These are phyloP conservation scores for Diplazon laetatorius DNA, from an alignment of 2,888 invertebrate species.

Conservation along the genomic window DNA sequence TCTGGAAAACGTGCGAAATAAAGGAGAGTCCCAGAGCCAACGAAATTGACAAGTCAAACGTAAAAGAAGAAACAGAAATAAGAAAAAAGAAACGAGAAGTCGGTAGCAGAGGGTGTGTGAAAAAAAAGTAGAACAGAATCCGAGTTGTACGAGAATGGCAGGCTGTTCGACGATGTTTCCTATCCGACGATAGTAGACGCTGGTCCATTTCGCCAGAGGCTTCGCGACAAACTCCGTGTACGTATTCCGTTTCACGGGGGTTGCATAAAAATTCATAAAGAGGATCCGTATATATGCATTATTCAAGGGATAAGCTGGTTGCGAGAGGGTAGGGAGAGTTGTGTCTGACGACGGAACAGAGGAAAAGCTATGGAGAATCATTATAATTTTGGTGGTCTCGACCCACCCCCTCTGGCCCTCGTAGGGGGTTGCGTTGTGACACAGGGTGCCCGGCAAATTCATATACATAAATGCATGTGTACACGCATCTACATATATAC, in stretches of 20 bases:
- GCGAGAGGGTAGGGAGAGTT: too few species aligned
- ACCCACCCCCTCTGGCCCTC: slow-evolving; percentile 69
- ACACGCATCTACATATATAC: slow-evolving; percentile 19
- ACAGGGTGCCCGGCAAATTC: slow-evolving; percentile 43
- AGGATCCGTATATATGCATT: slow-evolving; percentile 76
- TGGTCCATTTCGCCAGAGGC: neutral
- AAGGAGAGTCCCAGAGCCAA: slow-evolving; percentile 18
- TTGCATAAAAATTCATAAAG: slow-evolving; percentile 80
- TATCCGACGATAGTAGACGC: slow-evolving; percentile 30
- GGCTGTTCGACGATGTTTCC: slow-evolving; percentile 30
- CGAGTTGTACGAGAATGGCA: slow-evolving; percentile 20
- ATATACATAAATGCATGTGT: slow-evolving; percentile 49
- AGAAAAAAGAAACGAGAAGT: slow-evolving; percentile 4
- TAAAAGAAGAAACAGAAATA: neutral
- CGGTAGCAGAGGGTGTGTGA: neutral
- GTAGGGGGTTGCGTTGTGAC: slow-evolving; percentile 55
- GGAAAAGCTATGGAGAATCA: slow-evolving; percentile 72
- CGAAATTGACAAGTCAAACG: slow-evolving; percentile 12
- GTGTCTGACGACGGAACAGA: slow-evolving; percentile 54
- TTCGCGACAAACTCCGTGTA: slow-evolving; percentile 70
- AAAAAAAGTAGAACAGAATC: neutral
- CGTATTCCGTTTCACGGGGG: slow-evolving; percentile 75
- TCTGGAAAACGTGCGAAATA: slow-evolving; percentile 21
- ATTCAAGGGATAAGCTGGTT: slow-evolving; percentile 74
- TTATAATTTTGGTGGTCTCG: slow-evolving; percentile 77